Conservation (phyloP, 2,888 invertebrate species). For the Serripes groenlandicus region DNA sequence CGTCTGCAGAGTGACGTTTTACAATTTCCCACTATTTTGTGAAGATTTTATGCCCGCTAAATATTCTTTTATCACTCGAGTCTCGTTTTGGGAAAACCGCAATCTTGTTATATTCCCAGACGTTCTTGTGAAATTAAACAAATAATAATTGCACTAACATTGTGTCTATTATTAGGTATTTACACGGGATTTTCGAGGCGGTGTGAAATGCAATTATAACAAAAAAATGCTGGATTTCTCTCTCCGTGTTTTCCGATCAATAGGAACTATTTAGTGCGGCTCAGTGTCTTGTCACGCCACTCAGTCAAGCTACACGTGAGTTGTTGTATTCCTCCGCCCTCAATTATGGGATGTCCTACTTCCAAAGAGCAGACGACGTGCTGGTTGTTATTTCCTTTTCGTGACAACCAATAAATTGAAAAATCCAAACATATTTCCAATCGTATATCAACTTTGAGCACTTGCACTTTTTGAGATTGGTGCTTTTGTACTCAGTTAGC, state of each 20-base stretch:
- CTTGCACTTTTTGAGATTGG: too few species aligned
- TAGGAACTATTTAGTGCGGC: slow-evolving; percentile 23
- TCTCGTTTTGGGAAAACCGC: not conserved
- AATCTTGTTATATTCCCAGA: not conserved
- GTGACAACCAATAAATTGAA: too few species aligned
- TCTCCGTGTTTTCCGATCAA: slow-evolving; percentile 11
- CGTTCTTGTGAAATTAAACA: slow-evolving; percentile 12
- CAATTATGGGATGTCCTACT: not conserved
- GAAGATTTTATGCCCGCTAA: not conserved
- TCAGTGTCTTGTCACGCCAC: slow-evolving; percentile 25
- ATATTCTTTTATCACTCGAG: not conserved
- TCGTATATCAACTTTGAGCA: too few species aligned
- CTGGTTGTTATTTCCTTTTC: too few species aligned
- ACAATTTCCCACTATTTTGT: not conserved
- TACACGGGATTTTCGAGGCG: slow-evolving; percentile 13
- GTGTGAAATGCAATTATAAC: slow-evolving; percentile 18
- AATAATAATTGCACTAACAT: slow-evolving; percentile 10
- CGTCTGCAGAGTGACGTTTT: not conserved
- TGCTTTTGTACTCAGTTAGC: too few species aligned
- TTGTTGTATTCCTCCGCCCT: slow-evolving; percentile 9
- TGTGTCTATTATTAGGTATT: slow-evolving; percentile 6
- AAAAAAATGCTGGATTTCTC: slow-evolving; percentile 14
- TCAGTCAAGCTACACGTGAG: slow-evolving; percentile 5
- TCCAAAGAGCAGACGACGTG: too few species aligned
- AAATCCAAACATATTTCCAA: too few species aligned